These are phyloP conservation scores for Kryptopterus vitreolus DNA, from an alignment of 2,797 vertebrate species.

Conservation along the genomic window DNA sequence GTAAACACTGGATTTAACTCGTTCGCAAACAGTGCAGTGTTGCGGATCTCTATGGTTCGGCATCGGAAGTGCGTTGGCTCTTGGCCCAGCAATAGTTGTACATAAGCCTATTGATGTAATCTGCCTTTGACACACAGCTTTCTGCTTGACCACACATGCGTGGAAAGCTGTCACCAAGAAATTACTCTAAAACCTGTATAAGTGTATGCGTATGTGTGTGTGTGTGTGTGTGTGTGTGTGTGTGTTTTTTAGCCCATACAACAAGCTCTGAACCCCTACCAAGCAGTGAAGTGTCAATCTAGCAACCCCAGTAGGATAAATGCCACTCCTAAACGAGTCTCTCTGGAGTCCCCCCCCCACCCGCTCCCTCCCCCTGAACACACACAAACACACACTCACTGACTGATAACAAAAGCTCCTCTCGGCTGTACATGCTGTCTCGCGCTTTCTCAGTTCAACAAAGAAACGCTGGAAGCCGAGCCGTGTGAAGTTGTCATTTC, in stretches of 20 bases:
- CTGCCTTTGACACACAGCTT: constrained; percentile 40
- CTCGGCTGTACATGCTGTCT: constrained; percentile 21
- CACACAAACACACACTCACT: constrained; percentile 20
- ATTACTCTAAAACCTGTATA: constrained; percentile 10
- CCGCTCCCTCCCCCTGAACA: background rate
- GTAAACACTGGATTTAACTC: constrained; percentile 7
- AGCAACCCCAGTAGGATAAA: constrained; percentile 41
- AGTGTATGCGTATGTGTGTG: background rate
- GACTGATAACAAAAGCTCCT: constrained; percentile 24
- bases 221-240: constrained; percentile 12
- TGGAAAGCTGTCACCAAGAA: constrained; percentile 34
- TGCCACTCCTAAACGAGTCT: constrained; percentile 34
- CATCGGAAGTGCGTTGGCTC: constrained; percentile 14
- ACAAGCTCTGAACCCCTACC: constrained; percentile 35
- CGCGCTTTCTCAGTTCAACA: constrained; percentile 37
- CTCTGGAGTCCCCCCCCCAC: background rate
- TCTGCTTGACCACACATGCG: constrained; percentile 39
- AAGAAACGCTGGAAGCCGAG: constrained; percentile 25
- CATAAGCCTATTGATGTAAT: constrained; percentile 40
- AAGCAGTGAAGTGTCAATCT: constrained; percentile 50
- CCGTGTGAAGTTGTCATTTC: constrained; percentile 30
- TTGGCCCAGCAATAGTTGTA: constrained; percentile 16
- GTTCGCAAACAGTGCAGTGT: background rate
- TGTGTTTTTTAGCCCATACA: constrained; percentile 13
- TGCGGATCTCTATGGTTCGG: background rate